Base-by-base conservation (phyloP, 2,888 invertebrate genomes). In the Actias luna region DNA sequence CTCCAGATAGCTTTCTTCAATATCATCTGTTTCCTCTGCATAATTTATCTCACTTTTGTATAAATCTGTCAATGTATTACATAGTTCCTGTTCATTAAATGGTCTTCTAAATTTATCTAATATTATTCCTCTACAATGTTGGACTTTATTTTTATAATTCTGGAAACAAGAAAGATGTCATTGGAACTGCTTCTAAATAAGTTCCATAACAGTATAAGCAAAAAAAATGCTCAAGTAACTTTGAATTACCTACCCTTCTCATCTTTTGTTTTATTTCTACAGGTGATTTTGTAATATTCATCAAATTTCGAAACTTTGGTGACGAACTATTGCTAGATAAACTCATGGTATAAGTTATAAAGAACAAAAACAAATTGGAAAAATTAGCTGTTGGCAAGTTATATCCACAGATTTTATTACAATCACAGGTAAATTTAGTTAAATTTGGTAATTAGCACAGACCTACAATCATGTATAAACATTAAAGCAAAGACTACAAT, bases 211-310 rank as follows among this genome's bases (percentile, higher is more conserved):
- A 14, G 3, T 22, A 22, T 22, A 46, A 1, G 18, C 42, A 31
- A 59, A 39, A 52, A 59, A 27, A 22, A 59, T 22, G 8, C 33
- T 18, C 18, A 2, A 16, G 3, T 16, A 33, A 60, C n/a, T 0
- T 27, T 35, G 10, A 16, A 25, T 25, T 76, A 89, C 92, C 85
- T 89, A 89, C 92, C 85, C 89, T 90, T 72, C 92, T 82, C 76
- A 92, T 78, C 80, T 89, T 91, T 64, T 89, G 91, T 70, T 91
- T 92, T 50, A 92, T 64, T 71, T 90, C 89, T 64, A 85, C 74
- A 5, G 91, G 92, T 4, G 92, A 91, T 61, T 85, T 84, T 29
- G 79, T 80, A 66, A 75, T 80, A 0, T 65, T 67, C 59, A 76
- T 79, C 35, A 91, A 64, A 74, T 92, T 82, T 76, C 83, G 87